A percentile compares a stretch with the other conserved stretches of the same genome.
Evolutionary conservation across 2,797 vertebrate species (phyloP).

Genomic region (Lycodopsis pacificus): DNA sequence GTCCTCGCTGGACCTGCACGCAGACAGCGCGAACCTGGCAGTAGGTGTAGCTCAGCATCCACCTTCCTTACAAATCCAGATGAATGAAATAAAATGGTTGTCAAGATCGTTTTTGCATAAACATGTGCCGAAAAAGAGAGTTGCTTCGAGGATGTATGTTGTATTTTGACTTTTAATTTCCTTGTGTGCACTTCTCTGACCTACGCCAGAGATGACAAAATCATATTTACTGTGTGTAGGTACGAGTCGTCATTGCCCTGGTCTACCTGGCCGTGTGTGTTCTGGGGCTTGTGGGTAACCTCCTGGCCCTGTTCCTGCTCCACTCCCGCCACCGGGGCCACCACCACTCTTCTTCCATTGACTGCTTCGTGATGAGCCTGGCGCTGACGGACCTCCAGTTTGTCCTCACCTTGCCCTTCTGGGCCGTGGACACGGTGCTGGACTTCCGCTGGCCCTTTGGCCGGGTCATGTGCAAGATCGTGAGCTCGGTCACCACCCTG

Average conservation of each 20-base stretch:
- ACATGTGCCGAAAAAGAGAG: background rate
- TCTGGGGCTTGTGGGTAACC: constrained; percentile 85
- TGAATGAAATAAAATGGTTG: background rate
- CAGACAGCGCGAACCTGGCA: constrained; percentile 79
- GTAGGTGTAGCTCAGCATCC: constrained; percentile 50
- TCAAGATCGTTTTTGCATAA: background rate
- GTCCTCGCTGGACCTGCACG: constrained; percentile 75
- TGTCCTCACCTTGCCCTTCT: constrained; percentile 85
- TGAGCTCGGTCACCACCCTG: constrained; percentile 84
- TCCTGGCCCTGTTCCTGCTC: constrained; percentile 84
- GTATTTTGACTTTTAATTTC: background rate
- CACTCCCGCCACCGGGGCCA: constrained; percentile 74
- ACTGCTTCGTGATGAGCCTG: constrained; percentile 84
- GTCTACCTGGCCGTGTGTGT: constrained; percentile 86
- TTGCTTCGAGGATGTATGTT: background rate
- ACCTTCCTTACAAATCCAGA: background rate
- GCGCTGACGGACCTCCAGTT: constrained; percentile 84
- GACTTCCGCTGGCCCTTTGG: constrained; percentile 87
- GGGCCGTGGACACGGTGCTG: constrained; percentile 81
- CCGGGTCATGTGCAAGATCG: constrained; percentile 83
- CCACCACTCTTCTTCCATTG: constrained; percentile 79
- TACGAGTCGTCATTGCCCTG: constrained; percentile 81
- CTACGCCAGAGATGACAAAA: background rate
- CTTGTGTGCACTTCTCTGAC: background rate
- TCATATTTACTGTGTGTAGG: constrained; percentile 47